Conservation (phyloP, 2,888 invertebrate species). For the Pollenia labialis region DNA sequence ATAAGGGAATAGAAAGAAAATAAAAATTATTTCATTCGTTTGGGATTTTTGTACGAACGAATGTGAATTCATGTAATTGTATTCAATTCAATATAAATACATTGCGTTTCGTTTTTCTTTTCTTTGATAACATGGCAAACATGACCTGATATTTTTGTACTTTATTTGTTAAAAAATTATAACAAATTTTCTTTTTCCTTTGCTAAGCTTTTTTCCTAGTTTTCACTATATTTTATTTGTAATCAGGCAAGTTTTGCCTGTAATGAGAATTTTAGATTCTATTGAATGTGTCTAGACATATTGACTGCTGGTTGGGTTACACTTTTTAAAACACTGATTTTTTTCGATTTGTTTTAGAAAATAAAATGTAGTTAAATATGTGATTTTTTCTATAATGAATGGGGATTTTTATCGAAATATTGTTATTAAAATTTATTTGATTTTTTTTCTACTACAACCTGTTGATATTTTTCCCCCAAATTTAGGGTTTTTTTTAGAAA, state of each 20-base stretch:
- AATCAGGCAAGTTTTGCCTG: slow-evolving; percentile 20
- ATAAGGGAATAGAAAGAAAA: slow-evolving; percentile 15
- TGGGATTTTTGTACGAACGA: slow-evolving; percentile 8
- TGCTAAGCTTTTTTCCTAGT: not conserved
- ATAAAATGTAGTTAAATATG: not conserved
- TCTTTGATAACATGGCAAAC: slow-evolving; percentile 58
- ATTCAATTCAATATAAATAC: slow-evolving; percentile 11
- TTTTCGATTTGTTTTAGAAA: slow-evolving; percentile 9
- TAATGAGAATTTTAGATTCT: slow-evolving; percentile 42
- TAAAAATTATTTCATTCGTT: slow-evolving; percentile 40
- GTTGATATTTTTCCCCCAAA: slow-evolving; percentile 29
- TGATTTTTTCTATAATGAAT: slow-evolving; percentile 1
- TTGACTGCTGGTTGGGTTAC: slow-evolving; percentile 61
- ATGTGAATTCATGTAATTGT: slow-evolving; percentile 11
- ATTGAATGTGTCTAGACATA: slow-evolving; percentile 71
- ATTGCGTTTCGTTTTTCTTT: slow-evolving; percentile 19
- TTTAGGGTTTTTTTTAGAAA: not conserved
- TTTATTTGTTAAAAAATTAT: slow-evolving; percentile 56
- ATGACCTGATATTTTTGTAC: slow-evolving; percentile 65
- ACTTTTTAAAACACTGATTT: slow-evolving; percentile 19
- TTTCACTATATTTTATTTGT: slow-evolving; percentile 12
- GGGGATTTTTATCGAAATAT: slow-evolving; percentile 29
- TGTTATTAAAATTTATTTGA: not conserved
- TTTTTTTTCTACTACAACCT: slow-evolving; percentile 34
- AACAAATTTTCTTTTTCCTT: slow-evolving; percentile 52